Percentiles rank a stretch among this genome's conserved stretches.
Evolutionary conservation across 2,888 invertebrate species (phyloP).

Genomic region (Eledona agricola): DNA sequence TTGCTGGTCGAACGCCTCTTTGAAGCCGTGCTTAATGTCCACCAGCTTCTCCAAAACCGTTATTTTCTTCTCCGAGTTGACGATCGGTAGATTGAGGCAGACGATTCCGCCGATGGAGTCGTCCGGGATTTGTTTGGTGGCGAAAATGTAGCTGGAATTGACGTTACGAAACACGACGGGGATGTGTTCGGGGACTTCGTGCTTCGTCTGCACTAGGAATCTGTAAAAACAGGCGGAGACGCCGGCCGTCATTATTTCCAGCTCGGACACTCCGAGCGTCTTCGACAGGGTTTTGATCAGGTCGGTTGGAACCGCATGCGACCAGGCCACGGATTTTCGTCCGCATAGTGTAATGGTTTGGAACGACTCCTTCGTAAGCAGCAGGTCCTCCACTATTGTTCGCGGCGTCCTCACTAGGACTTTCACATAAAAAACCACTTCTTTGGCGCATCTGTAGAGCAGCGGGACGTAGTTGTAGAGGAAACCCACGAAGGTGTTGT

Average conservation of each 20-base stretch:
- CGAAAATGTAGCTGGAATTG: conserved; percentile 66
- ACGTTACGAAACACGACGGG: conserved; percentile 69
- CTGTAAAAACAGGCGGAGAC: conserved; percentile 71
- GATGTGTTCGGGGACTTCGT: conserved; percentile 67
- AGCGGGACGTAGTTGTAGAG: conserved; percentile 63
- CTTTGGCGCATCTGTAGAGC: conserved; percentile 59
- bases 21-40: conserved; percentile 61
- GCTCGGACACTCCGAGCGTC: conserved; percentile 69
- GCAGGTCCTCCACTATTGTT: conserved; percentile 68
- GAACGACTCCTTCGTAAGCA: conserved; percentile 65
- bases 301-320: conserved; percentile 69
- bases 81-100: conserved; percentile 72
- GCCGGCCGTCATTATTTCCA: conserved; percentile 72
- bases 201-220: conserved; percentile 62
- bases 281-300: conserved; percentile 68
- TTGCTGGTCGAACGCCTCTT: conserved; percentile 63
- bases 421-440: conserved; percentile 60
- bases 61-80: conserved; percentile 56
- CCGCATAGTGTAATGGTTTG: conserved; percentile 76
- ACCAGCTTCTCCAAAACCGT: conserved; percentile 54
- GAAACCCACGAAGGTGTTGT: conserved; percentile 56
- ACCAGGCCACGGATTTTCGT: conserved; percentile 78
- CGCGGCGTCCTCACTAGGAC: conserved; percentile 64
- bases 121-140: conserved; percentile 60
- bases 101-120: conserved; percentile 69